These are phyloP conservation scores for Gari tellinella DNA, from an alignment of 2,888 invertebrate genomes.

Conservation along the genomic window DNA sequence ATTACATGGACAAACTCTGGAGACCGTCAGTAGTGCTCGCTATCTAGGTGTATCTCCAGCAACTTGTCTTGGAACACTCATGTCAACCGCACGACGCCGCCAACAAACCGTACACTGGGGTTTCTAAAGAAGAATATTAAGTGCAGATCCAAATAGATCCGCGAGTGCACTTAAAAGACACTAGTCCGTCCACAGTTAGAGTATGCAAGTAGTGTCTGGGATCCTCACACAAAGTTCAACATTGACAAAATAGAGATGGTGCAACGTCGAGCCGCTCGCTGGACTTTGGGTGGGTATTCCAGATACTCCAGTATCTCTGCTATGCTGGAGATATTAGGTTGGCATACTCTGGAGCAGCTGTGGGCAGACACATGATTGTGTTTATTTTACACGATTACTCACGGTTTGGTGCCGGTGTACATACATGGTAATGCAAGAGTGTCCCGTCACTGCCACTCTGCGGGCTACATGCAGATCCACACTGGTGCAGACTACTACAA, in stretches of 20 bases:
- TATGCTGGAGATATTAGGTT: too few relatives aligned
- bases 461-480: slow-evolving; percentile 1
- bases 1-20: too few relatives aligned
- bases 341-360: too few relatives aligned
- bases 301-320: too few relatives aligned
- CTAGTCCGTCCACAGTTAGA: slow-evolving; percentile 15
- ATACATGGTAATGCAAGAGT: too few relatives aligned
- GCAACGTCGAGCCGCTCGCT: slow-evolving; percentile 12
- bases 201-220: slow-evolving; percentile 10
- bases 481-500: slow-evolving; percentile 10
- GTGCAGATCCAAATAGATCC: background rate
- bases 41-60: slow-evolving; percentile 11
- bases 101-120: slow-evolving; percentile 1
- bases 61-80: slow-evolving; percentile 9
- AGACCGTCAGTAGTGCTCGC: background rate
- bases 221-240: slow-evolving; percentile 6
- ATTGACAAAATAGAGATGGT: slow-evolving; percentile 16
- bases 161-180: slow-evolving; percentile 1
- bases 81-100: background rate
- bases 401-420: too few relatives aligned
- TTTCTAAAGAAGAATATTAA: slow-evolving; percentile 5
- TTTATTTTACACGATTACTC: too few relatives aligned
- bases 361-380: too few relatives aligned
- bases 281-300: background rate
- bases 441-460: slow-evolving; percentile 1